Conservation (phyloP, 2,113 vertebrate species). For the Leucopsar rothschildi region DNA sequence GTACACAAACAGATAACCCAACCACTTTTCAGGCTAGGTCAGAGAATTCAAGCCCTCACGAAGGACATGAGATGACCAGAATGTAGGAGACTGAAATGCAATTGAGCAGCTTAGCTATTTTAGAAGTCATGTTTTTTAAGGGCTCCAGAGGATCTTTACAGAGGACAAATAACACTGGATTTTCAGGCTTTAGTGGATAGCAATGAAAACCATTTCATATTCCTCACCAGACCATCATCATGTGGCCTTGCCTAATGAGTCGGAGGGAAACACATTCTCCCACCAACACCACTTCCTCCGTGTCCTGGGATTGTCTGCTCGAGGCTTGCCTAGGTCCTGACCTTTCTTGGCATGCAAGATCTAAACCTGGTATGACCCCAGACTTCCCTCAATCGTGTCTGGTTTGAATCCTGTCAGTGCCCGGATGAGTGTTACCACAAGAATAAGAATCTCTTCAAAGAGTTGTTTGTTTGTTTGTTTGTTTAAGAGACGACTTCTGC, state of each 20-base stretch:
- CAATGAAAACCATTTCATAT: rapidly evolving
- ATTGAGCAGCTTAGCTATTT: background rate
- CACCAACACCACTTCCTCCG: background rate
- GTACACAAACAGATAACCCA: background rate
- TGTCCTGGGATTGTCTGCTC: background rate
- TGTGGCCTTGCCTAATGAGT: background rate
- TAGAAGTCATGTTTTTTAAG: background rate
- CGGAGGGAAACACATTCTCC: background rate
- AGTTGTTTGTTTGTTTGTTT: background rate
- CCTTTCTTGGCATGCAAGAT: conserved; percentile 24
- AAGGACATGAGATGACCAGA: background rate
- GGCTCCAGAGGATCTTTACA: background rate
- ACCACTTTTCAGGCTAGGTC: background rate
- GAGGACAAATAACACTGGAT: background rate
- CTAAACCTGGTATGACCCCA: conserved; percentile 34
- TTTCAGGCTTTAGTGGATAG: background rate
- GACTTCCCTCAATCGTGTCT: background rate
- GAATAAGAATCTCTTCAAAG: conserved; percentile 32
- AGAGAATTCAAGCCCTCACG: background rate
- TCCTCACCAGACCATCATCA: background rate
- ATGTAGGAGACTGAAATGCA: background rate
- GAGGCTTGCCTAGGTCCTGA: conserved; percentile 17
- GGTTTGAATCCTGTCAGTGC: conserved; percentile 44
- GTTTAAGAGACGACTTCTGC: background rate
- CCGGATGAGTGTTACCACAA: background rate